Base-by-base conservation (phyloP, 2,888 invertebrate species). In the Diarsia mendica region DNA sequence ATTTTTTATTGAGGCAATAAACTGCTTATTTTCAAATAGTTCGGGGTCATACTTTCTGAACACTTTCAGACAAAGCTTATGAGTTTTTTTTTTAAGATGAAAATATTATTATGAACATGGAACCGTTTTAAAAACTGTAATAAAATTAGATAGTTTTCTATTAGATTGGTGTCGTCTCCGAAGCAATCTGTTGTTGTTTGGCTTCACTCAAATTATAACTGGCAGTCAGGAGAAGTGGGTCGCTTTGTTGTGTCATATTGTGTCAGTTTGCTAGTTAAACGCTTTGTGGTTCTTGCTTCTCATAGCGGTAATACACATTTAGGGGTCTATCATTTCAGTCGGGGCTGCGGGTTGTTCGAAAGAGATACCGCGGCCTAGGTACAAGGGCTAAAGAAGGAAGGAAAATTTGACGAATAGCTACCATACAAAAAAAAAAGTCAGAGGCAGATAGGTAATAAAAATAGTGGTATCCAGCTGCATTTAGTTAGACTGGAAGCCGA, bases 171-270 rank as follows among this genome's bases (percentile, higher is more conserved):
- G 44, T 49, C 46, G 33, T 28, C n/a, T n/a, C n/a, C n/a, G n/a
- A n/a, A n/a, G n/a, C n/a, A n/a, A n/a, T n/a, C 28, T 3, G 53
- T 55, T 3, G 53, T 55, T 69, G 49, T 58, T 51, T 64, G 82
- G 75, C 63, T 76, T 44, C 44, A 49, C 61, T 63, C 82, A 66
- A 79, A 82, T 82, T 53, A 70, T n/a, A n/a, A n/a, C 66, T 46
- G 23, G 13, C 69, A 70, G 78, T 23, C n/a, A 10, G n/a, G n/a
- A n/a, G n/a, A 69, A 67, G 46, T 69, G 46, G 78, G 70, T 77
- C 70, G 51, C 63, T 18, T 48, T 51, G 44, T 48, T 23, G 39
- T 44, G n/a, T 28, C 55, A 20, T 49, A n/a, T n/a, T n/a, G 28
- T 74, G 51, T 39, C 64, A 58, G 51, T 53, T 48, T 11, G n/a